Evolutionary conservation across 2,888 invertebrate genomes (phyloP).

Genomic region (Drosophila longiperda): DNA sequence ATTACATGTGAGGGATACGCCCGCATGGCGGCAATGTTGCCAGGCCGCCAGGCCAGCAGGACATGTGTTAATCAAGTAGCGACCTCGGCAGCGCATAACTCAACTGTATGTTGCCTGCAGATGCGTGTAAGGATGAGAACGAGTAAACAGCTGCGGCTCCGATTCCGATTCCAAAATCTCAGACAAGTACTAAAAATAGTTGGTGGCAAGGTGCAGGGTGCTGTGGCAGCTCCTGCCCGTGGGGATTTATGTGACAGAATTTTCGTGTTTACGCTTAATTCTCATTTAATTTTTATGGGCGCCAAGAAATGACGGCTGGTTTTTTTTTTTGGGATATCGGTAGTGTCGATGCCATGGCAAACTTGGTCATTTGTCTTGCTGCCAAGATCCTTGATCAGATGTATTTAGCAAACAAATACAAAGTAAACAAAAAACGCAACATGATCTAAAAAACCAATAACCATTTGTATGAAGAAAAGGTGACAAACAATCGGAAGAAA

Average conservation of each 20-base stretch:
- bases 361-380: constrained; percentile 18
- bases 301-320: constrained; percentile 64
- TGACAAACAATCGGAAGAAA: constrained; percentile 62
- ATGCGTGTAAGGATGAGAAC: constrained; percentile 42
- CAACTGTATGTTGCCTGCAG: constrained; percentile 56
- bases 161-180: constrained; percentile 18
- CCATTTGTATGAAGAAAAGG: constrained; percentile 50
- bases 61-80: constrained; percentile 80
- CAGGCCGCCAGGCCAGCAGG: constrained; percentile 47
- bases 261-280: constrained; percentile 82
- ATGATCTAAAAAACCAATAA: constrained; percentile 83
- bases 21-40: constrained; percentile 51
- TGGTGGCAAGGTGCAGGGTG: constrained; percentile 56
- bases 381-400: constrained; percentile 29
- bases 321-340: neutral
- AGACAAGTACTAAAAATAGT: constrained; percentile 73
- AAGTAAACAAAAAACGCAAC: constrained; percentile 69
- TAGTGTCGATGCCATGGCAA: constrained; percentile 14
- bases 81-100: constrained; percentile 68
- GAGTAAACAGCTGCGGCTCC: constrained; percentile 64
- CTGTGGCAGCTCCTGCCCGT: constrained; percentile 14
- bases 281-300: constrained; percentile 81
- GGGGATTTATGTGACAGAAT: constrained; percentile 80
- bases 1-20: constrained; percentile 59
- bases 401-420: constrained; percentile 35